phyloP scores from a whole-genome alignment of 2,113 vertebrate genomes.

The Nicator chloris region DNA sequence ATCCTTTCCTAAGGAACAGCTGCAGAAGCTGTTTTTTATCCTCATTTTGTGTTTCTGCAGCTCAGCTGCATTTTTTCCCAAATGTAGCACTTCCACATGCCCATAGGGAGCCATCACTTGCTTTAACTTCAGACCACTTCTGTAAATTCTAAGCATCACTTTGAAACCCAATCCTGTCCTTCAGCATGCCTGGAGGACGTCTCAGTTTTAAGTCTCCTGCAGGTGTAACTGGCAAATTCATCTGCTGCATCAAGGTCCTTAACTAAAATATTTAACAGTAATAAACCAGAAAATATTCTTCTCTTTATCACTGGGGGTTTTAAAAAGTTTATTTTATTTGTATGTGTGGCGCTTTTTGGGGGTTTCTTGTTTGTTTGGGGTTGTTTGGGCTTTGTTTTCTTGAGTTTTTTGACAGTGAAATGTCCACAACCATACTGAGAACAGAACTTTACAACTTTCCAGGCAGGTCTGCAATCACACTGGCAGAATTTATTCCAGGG shows the following conservation, averaged over 20 bases:
- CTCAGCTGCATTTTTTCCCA: background rate
- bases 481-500: background rate
- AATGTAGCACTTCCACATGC: background rate
- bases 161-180: background rate
- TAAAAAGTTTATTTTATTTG: rapidly evolving
- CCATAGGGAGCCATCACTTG: background rate
- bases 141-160: background rate
- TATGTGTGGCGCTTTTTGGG: rapidly evolving
- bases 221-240: background rate
- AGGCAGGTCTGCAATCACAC: background rate
- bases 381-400: background rate
- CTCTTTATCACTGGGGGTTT: background rate
- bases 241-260: background rate
- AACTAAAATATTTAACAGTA: background rate
- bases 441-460: background rate
- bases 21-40: background rate
- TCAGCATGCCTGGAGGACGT: background rate
- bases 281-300: background rate
- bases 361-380: background rate
- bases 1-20: background rate
- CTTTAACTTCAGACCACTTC: background rate
- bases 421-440: background rate
- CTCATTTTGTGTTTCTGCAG: background rate
- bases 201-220: background rate
- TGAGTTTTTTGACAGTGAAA: background rate